Evolutionary conservation across 2,888 invertebrate species (phyloP).

Genomic region (Drosophila tripunctata): DNA sequence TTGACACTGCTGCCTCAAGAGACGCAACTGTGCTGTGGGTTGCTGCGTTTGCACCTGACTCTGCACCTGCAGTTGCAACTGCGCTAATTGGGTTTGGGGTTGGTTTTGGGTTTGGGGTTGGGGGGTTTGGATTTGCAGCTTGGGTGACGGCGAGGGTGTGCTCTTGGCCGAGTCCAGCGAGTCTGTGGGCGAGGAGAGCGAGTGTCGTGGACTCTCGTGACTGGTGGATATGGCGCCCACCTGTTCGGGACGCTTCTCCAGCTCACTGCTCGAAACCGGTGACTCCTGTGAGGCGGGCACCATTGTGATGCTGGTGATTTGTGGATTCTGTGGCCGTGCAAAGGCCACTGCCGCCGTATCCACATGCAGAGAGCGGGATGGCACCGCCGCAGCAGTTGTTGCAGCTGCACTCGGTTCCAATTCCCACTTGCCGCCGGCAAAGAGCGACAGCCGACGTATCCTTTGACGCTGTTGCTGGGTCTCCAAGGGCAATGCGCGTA

Average conservation of each 20-base stretch:
- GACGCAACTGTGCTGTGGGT: slow-evolving; percentile 49
- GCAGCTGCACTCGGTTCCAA: slow-evolving; percentile 17
- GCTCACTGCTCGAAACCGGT: slow-evolving; percentile 80
- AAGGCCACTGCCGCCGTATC: slow-evolving; percentile 54
- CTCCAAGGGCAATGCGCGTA: slow-evolving; percentile 49
- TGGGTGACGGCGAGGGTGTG: slow-evolving; percentile 69
- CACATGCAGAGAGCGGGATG: slow-evolving; percentile 50
- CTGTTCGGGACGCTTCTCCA: slow-evolving; percentile 89
- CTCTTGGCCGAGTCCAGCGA: slow-evolving; percentile 72
- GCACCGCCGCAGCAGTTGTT: not conserved
- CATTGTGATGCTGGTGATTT: slow-evolving; percentile 77
- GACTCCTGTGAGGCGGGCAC: slow-evolving; percentile 84
- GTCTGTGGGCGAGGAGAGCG: slow-evolving; percentile 86
- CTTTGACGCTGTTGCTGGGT: slow-evolving; percentile 77
- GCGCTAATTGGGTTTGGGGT: slow-evolving; percentile 46
- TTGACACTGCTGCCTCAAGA: slow-evolving; percentile 56
- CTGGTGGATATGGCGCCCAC: slow-evolving; percentile 94
- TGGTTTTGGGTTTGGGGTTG: slow-evolving; percentile 69
- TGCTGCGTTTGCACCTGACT: not conserved
- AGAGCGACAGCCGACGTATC: slow-evolving; percentile 63
- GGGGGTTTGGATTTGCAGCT: slow-evolving; percentile 27
- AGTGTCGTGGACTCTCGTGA: slow-evolving; percentile 89
- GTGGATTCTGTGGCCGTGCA: slow-evolving; percentile 64
- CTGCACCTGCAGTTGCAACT: slow-evolving; percentile 37
- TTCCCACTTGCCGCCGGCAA: slow-evolving; percentile 60